phyloP scores from a whole-genome alignment of 2,113 vertebrate species.

The Amblyopsis rosae region DNA sequence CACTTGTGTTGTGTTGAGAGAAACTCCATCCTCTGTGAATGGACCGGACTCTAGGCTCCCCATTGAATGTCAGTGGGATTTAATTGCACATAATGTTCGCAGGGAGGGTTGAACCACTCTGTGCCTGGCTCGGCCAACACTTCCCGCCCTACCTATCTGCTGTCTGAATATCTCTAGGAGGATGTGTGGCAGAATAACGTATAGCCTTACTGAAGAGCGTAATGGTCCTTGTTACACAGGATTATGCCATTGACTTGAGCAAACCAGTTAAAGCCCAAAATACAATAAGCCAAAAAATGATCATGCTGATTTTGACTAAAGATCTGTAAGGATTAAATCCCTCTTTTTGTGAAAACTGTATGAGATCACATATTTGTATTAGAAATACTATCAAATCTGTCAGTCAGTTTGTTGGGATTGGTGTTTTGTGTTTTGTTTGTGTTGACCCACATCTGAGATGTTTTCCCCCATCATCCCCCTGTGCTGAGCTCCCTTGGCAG shows the following conservation, averaged over 20 bases:
- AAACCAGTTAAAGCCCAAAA: too few relatives aligned
- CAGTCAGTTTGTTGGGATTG: slow-evolving; percentile 9
- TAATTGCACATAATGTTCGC: slow-evolving; percentile 27
- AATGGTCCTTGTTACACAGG: too few relatives aligned
- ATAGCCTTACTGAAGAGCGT: too few relatives aligned
- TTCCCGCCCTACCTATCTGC: neutral
- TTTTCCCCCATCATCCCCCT: slow-evolving; percentile 30
- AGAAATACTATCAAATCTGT: too few relatives aligned
- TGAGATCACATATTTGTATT: too few relatives aligned
- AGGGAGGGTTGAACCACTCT: slow-evolving; percentile 2
- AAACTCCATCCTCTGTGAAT: slow-evolving; percentile 56
- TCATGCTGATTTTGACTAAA: too few relatives aligned
- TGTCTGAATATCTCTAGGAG: neutral
- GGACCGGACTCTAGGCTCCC: slow-evolving; percentile 25
- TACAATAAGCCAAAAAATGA: too few relatives aligned
- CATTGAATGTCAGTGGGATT: slow-evolving; percentile 45
- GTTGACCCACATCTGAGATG: slow-evolving; percentile 55
- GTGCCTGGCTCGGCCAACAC: neutral
- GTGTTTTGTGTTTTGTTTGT: slow-evolving; percentile 6
- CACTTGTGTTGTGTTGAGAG: slow-evolving; percentile 15
- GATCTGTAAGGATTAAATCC: too few relatives aligned
- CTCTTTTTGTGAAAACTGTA: too few relatives aligned
- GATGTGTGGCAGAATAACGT: too few relatives aligned
- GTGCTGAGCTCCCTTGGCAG: slow-evolving; percentile 58
- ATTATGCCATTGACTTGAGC: too few relatives aligned